Conservation (phyloP, 1,140 invertebrate species). For the Drosophila burlai region DNA sequence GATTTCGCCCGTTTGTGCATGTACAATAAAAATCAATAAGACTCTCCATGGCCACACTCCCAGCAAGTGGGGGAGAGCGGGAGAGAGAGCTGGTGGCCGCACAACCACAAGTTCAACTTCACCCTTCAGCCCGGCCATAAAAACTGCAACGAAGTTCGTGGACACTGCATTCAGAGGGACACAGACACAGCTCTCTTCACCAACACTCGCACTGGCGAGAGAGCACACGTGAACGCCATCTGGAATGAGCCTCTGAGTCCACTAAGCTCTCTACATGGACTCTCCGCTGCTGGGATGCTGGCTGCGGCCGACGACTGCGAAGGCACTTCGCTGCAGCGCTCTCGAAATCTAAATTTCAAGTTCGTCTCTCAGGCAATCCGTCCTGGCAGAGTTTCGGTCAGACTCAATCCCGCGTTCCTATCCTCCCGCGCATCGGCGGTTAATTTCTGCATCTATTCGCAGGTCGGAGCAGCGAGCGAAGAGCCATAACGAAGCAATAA, state of each 20-base stretch:
- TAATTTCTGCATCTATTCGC: slow-evolving; percentile 54
- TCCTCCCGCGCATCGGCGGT: slow-evolving; percentile 13
- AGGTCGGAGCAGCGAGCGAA: slow-evolving; percentile 34
- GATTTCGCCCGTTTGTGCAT: slow-evolving; percentile 21
- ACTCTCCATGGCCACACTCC: slow-evolving; percentile 27
- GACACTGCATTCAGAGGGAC: slow-evolving; percentile 13
- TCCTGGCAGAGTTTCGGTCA: slow-evolving; percentile 44
- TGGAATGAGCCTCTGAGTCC: slow-evolving; percentile 32
- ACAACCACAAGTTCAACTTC: slow-evolving; percentile 41
- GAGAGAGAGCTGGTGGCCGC: slow-evolving; percentile 26
- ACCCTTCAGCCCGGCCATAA: slow-evolving; percentile 20
- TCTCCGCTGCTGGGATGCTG: slow-evolving; percentile 19
- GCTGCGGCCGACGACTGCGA: slow-evolving; percentile 1
- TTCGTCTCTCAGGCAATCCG: slow-evolving; percentile 68
- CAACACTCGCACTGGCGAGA: slow-evolving; percentile 24
- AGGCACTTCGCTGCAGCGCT: slow-evolving; percentile 44
- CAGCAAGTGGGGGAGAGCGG: slow-evolving; percentile 1
- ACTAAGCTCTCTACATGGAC: slow-evolving; percentile 36
- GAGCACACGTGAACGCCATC: slow-evolving; percentile 7
- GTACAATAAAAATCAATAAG: slow-evolving; percentile 66
- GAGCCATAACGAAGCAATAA: slow-evolving; percentile 35
- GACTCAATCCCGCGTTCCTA: slow-evolving; percentile 5
- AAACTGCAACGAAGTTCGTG: slow-evolving; percentile 39
- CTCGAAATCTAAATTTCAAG: slow-evolving; percentile 82
- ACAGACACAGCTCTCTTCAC: slow-evolving; percentile 8